Conservation (phyloP, 2,113 vertebrate species). For the Carollia perspicillata region DNA sequence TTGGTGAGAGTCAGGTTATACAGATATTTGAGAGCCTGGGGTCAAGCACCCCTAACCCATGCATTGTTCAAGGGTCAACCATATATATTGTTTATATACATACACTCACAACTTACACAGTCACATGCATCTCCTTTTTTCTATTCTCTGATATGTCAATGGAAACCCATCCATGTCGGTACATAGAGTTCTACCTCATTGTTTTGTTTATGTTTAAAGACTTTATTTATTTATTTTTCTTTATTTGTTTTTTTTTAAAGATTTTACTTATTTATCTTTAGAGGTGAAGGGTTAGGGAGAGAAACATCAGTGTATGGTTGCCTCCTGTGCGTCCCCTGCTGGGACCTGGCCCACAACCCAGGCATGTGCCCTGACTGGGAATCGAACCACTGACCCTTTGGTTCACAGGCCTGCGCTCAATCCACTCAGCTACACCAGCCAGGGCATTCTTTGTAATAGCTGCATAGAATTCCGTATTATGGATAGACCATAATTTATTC, state of each 20-base stretch:
- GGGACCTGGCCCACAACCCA: too few species aligned
- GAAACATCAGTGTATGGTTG: too few species aligned
- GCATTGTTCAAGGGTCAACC: not conserved
- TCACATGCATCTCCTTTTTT: not conserved
- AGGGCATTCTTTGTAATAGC: not conserved
- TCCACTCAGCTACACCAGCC: too few species aligned
- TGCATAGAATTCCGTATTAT: not conserved
- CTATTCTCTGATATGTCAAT: constrained; percentile 12
- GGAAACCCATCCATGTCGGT: constrained; percentile 22
- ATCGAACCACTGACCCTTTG: too few species aligned
- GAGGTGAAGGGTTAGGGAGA: too few species aligned
- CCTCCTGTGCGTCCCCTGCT: too few species aligned
- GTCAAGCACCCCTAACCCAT: not conserved
- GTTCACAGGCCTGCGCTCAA: too few species aligned
- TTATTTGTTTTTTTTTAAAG: too few species aligned
- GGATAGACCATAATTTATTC: not conserved
- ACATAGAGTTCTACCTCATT: not conserved
- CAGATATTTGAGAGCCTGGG: not conserved
- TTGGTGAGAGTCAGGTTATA: not conserved
- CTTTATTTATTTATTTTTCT: too few species aligned
- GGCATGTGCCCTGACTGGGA: too few species aligned
- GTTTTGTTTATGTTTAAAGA: too few species aligned
- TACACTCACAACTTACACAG: not conserved
- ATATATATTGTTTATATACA: not conserved
- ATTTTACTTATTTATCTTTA: too few species aligned